Base-by-base conservation (phyloP, 2,888 invertebrate species). In the Hipparchia sbordonii region DNA sequence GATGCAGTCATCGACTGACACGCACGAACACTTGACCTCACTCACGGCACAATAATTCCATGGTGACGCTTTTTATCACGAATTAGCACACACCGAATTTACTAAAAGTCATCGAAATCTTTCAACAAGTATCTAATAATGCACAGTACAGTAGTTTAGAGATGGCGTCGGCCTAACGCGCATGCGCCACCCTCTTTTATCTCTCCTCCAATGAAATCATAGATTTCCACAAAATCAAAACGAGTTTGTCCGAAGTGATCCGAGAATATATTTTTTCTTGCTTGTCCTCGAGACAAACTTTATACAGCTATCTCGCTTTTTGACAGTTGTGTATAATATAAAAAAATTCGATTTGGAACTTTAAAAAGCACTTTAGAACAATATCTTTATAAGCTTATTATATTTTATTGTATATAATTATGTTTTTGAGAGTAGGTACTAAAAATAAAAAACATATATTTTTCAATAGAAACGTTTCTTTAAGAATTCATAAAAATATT, bases 81-180 rank as follows among this genome's bases (percentile, higher is more conserved):
- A 87, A 86, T 86, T 85, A 85, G 80, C 84, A 85, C 84, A 84
- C 82, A 88, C 85, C 62, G 76, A 80, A 78, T 88, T 86, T 82
- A 85, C 85, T 86, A 82, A 69, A 69, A 83, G 82, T 85, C 85
- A 87, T 86, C 85, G 86, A 90, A 88, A 86, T 80, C 76, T 80
- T 79, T 81, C 80, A 82, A 82, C 82, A 82, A 82, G 81, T 89
- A 48, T 48, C 7, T 48, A 87, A 39, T 84, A 87, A 89, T 86
- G 89, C 88, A 91, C 89, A 91, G 89, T 87, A 91, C 89, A 90
- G 88, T 89, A 91, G 85, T 90, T 88, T 89, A 91, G 91, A 92
- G 93, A 94, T 94, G 94, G 94, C 94, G 94, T 94, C 94, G 93
- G 90, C 91, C 89, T 84, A 93, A 91, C 93, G 93, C 94, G 94